These are phyloP conservation scores for Drosophila prolongata DNA, from an alignment of 2,888 invertebrate genomes.

Conservation along the genomic window DNA sequence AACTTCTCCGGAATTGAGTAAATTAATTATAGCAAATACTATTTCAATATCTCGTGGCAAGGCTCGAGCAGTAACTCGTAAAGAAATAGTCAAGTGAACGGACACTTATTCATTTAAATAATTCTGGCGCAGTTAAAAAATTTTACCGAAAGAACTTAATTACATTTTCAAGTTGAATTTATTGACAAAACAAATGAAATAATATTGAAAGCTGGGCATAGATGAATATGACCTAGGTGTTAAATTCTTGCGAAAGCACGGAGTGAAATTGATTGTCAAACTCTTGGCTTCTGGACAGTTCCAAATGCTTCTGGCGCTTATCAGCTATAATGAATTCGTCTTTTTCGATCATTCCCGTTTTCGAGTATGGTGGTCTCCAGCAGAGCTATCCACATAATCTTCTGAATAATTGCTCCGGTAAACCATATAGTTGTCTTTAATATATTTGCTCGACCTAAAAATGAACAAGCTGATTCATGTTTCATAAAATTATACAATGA, in stretches of 20 bases:
- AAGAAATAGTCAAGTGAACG: no score
- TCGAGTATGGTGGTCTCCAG: slow-evolving; percentile 5
- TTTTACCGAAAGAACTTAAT: no score
- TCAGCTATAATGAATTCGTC: slow-evolving; percentile 83
- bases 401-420: slow-evolving; percentile 68
- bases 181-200: no score
- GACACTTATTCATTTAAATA: no score
- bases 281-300: slow-evolving; percentile 77
- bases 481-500: not conserved
- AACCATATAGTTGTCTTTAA: slow-evolving; percentile 44
- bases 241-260: slow-evolving; percentile 77
- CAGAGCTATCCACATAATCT: slow-evolving; percentile 47
- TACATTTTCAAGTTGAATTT: no score
- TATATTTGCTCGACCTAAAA: slow-evolving; percentile 65
- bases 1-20: no score
- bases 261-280: slow-evolving; percentile 66
- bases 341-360: slow-evolving; percentile 60
- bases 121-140: no score
- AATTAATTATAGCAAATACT: no score
- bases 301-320: slow-evolving; percentile 75
- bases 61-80: no score
- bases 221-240: not conserved
- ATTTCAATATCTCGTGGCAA: no score
- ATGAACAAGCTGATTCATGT: not conserved
- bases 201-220: no score